phyloP scores from a whole-genome alignment of 2,113 vertebrate genomes.

The Sula dactylatra region DNA sequence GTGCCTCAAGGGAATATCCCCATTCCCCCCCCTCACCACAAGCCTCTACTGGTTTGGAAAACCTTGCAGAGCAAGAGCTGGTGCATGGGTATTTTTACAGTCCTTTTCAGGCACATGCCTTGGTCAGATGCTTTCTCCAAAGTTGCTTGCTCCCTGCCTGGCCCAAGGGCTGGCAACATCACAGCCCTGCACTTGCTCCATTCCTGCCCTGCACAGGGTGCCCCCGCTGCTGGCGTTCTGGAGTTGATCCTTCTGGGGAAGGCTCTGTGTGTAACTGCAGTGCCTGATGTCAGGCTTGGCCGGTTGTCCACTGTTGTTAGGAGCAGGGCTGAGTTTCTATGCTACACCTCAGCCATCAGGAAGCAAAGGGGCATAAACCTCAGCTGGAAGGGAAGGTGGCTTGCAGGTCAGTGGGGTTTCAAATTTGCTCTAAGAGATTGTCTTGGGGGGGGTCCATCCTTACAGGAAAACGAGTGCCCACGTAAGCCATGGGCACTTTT shows the following conservation, averaged over 20 bases:
- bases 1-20: neutral
- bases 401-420: neutral
- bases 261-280: neutral
- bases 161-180: neutral
- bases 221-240: neutral
- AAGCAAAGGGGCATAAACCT: neutral
- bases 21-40: rapidly evolving
- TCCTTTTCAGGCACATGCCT: neutral
- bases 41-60: neutral
- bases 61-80: neutral
- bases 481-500: neutral
- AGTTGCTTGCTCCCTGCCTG: neutral
- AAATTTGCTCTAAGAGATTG: neutral
- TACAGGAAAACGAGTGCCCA: neutral
- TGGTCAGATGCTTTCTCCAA: neutral
- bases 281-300: neutral
- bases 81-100: neutral
- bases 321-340: neutral
- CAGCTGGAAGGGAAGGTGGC: neutral
- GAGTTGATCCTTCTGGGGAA: neutral
- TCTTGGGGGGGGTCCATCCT: neutral
- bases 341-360: neutral
- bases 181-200: neutral
- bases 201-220: neutral
- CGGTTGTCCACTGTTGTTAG: neutral